A percentile compares a stretch with the other conserved stretches of the same genome.
These are phyloP conservation scores for Apamea anceps DNA, from an alignment of 2,888 invertebrate species.

Conservation along the genomic window DNA sequence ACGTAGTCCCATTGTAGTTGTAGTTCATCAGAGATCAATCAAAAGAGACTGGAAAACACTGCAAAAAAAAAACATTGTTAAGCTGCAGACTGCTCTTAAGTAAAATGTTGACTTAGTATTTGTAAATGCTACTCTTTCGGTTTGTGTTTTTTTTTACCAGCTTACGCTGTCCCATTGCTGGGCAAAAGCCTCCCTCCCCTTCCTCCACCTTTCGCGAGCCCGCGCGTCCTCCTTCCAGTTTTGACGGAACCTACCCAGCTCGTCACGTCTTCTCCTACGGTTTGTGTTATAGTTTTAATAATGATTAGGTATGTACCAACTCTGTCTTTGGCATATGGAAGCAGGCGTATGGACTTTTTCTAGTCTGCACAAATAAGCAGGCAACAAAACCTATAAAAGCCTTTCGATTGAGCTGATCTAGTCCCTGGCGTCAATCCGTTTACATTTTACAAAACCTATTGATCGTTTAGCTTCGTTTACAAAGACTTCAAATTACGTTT, in stretches of 20 bases:
- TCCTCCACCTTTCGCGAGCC: too few species aligned
- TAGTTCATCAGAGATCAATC: neutral
- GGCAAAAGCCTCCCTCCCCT: too few species aligned
- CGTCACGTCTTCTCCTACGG: neutral
- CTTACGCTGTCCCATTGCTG: too few species aligned
- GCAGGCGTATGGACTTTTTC: neutral
- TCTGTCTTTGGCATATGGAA: neutral
- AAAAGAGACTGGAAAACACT: neutral
- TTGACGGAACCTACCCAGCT: too few species aligned
- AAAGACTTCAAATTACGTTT: constrained; percentile 2
- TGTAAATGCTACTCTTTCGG: neutral
- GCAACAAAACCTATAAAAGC: neutral
- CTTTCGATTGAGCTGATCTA: neutral
- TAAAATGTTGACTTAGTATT: neutral
- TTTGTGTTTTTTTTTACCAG: too few species aligned
- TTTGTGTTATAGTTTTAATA: neutral
- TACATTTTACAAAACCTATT: neutral
- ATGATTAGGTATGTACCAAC: neutral
- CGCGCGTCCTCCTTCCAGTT: too few species aligned
- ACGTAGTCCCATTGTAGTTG: neutral
- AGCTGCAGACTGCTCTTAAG: neutral
- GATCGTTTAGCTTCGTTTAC: too few species aligned
- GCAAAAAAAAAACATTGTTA: neutral
- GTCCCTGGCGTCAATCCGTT: neutral
- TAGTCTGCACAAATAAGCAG: neutral